Percentiles rank a stretch among this genome's conserved stretches.
Evolutionary conservation across 2,113 vertebrate genomes (phyloP).

Genomic region (Calidris pugnax): DNA sequence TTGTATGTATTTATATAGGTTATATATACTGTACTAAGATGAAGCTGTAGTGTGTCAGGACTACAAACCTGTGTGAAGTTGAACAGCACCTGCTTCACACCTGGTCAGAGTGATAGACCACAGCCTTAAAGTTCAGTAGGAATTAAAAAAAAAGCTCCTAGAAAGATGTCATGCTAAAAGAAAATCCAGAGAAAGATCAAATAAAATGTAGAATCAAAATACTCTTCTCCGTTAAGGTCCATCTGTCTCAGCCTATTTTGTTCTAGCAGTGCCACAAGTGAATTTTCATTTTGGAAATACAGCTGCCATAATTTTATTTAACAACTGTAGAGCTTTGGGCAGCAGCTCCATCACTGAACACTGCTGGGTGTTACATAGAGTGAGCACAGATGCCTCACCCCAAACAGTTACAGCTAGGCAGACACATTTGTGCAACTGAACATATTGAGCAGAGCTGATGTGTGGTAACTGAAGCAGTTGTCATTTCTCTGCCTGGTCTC

Average conservation of each 20-base stretch:
- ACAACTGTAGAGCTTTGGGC: background rate
- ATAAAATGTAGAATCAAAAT: background rate
- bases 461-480: background rate
- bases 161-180: background rate
- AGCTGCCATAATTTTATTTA: background rate
- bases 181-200: constrained; percentile 25
- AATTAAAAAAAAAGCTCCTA: background rate
- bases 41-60: background rate
- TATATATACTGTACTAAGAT: background rate
- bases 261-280: background rate
- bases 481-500: background rate
- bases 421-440: background rate
- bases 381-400: background rate
- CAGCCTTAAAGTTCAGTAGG: background rate
- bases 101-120: background rate
- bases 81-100: constrained; percentile 19
- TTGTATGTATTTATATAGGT: background rate
- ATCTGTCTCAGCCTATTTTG: background rate
- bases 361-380: background rate
- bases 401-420: background rate
- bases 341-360: background rate
- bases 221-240: background rate
- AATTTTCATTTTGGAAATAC: background rate
- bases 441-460: background rate
- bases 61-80: background rate